These are phyloP conservation scores for Plutomurus gul DNA, from an alignment of 1,140 invertebrate genomes.

Conservation along the genomic window DNA sequence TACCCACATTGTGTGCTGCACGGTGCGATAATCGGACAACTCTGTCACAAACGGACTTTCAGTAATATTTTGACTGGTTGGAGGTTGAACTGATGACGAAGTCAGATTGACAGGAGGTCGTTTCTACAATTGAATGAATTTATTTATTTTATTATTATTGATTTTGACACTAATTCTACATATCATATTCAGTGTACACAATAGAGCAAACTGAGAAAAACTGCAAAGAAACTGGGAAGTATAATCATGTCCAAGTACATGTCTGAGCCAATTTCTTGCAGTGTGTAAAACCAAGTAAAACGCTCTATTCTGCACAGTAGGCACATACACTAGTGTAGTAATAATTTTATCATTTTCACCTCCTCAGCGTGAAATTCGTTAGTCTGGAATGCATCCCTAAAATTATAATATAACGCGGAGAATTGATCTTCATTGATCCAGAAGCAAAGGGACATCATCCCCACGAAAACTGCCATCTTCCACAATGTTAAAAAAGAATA, in stretches of 20 bases:
- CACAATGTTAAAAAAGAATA: conserved; percentile 58
- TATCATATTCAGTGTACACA: too few species aligned
- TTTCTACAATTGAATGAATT: background rate
- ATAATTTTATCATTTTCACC: background rate
- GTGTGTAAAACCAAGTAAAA: background rate
- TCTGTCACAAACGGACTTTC: background rate
- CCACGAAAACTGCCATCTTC: conserved; percentile 58
- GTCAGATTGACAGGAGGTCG: background rate
- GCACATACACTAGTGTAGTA: conserved; percentile 19
- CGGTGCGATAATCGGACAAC: background rate
- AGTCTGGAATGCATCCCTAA: conserved; percentile 44
- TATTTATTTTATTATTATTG: background rate
- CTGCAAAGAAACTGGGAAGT: too few species aligned
- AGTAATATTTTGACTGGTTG: background rate
- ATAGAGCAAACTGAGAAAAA: too few species aligned
- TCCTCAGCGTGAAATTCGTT: conserved; percentile 47
- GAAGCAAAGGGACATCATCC: conserved; percentile 57
- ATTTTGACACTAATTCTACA: background rate
- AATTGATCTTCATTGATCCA: conserved; percentile 46
- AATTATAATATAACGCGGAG: background rate
- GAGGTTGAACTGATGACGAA: background rate
- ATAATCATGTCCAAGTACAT: background rate
- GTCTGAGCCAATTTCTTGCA: too few species aligned
- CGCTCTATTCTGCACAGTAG: background rate
- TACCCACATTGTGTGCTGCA: conserved; percentile 16